Evolutionary conservation across 2,888 invertebrate genomes (phyloP).

Genomic region (Eupithecia pulchellata): DNA sequence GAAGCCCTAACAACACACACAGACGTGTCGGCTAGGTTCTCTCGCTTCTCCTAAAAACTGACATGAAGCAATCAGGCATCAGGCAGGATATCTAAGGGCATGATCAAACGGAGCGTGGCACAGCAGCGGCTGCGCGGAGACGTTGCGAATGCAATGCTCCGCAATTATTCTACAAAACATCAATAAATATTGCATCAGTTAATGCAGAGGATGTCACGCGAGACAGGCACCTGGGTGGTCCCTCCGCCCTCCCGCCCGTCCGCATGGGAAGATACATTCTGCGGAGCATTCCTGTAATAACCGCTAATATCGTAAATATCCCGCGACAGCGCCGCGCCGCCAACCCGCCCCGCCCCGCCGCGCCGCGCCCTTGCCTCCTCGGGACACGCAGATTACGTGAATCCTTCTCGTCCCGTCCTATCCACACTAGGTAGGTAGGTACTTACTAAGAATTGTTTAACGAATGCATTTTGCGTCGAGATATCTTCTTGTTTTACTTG

Average conservation of each 20-base stretch:
- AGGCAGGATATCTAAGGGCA: background rate
- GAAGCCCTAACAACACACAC: too few species aligned
- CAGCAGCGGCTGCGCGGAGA: background rate
- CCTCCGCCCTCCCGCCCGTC: background rate
- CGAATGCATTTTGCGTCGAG: background rate
- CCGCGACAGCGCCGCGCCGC: background rate
- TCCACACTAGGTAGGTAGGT: background rate
- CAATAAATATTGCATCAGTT: background rate
- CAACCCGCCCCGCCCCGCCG: too few species aligned
- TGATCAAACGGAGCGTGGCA: background rate
- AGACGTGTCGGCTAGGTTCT: too few species aligned
- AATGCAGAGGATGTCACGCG: background rate
- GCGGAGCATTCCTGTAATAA: background rate
- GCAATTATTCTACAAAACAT: background rate
- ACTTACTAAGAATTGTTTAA: background rate
- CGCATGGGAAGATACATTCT: background rate
- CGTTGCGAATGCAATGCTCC: background rate
- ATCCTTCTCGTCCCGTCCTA: background rate
- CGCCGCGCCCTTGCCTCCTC: background rate
- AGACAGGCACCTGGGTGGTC: constrained; percentile 2
- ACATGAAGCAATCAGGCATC: background rate
- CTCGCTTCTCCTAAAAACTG: background rate
- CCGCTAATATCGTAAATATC: constrained; percentile 9
- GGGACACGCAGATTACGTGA: background rate
- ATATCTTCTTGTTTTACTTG: too few species aligned